Evolutionary conservation across 2,113 vertebrate species (phyloP), one percentile per base, ranked within the genome.

Genomic region (Speoplatyrhinus poulsoni): DNA sequence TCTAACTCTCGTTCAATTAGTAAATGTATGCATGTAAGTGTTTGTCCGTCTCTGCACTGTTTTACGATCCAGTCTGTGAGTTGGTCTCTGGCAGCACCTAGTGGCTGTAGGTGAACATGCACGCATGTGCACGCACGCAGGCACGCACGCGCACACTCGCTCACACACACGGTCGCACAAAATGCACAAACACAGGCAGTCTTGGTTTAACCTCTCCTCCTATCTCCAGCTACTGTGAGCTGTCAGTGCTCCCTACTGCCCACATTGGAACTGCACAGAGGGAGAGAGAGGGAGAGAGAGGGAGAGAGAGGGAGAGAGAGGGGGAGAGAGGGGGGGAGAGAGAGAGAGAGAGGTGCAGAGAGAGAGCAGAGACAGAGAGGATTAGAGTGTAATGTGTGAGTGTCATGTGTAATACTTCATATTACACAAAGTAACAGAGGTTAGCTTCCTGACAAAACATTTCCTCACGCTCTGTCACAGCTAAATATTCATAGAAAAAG

Each of bases 21-120:
- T 41, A 41, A 41, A 15, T 5, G 49, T 52, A 15, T 52, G 9
- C 9, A 15, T 50, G 4, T 15, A 15, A 11, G 49, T 66, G 26
- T 48, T 12, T 33, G 1, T 53, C 15, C 48, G 55, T 52, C 19
- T 19, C 19, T 19, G 9, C 17, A 12, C 26, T 17, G 11, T 11
- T 41, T 55, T 56, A 15, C 49, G 17, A 7, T 50, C 48, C 58
- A 50, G 70, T 19, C 73, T 89, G 88, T 93, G 79, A 92, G 92
- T 77, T 92, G 96, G 92, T 96, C 96, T 97, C 93, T 96, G 90
- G 89, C 95, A 94, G 94, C 98, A 97, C 95, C 96, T 94, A 94
- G 96, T 98, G 97, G 96, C 89, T 80, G 89, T 84, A 94, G 91
- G 86, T 85, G 90, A 90, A 83, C 57, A 86, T 89, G 80, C 53